Evolutionary conservation across 92 coral and sea anemone species (phyloP), one percentile per base, ranked within the genome.

Genomic region (Phenganax subtilis): DNA sequence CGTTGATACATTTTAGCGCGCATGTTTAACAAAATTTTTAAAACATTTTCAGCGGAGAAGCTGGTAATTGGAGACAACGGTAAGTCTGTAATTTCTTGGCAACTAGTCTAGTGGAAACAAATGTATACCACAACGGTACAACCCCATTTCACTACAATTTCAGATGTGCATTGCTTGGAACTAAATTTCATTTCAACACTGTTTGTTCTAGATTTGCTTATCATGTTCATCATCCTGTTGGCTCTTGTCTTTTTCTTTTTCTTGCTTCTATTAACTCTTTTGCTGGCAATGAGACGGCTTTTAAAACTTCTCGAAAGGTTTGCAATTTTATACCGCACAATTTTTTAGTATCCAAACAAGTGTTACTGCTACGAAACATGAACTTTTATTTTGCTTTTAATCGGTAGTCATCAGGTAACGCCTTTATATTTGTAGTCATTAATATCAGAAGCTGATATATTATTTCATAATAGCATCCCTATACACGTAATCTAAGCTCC

Each of bases 201-300:
- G 0, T 29, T 25, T 20, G 6, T 79, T 60, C 55, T 79, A 79
- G 83, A 79, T 79, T 65, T 79, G 57, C 83, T 79, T 0, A 79
- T 79, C 58, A 17, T 79, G 30, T 79, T 79, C 37, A 79, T 79
- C 83, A 64, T 79, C 57, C 62, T 79, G 57, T 79, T 79, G 69
- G 83, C 83, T 20, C 28, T 79, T 47, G 62, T 64, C 16, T 79
- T 63, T 47, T 79, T 63, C 69, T 79, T 79, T 20, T 44, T 79
- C 55, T 30, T 79, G 25, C 74, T 79, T 53, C 27, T 79, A 29
- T 51, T 79, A 54, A 63, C 65, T n/a, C 61, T 79, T n/a, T 79
- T 79, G 74, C 69, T 79, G 67, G 52, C 74, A 9, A 79, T 79
- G 83, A 63, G 83, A 65, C 83, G 83, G 51, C 51, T 79, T 7